Evolutionary conservation across 2,888 invertebrate species (phyloP).

Genomic region (Alentia gelatinosa): DNA sequence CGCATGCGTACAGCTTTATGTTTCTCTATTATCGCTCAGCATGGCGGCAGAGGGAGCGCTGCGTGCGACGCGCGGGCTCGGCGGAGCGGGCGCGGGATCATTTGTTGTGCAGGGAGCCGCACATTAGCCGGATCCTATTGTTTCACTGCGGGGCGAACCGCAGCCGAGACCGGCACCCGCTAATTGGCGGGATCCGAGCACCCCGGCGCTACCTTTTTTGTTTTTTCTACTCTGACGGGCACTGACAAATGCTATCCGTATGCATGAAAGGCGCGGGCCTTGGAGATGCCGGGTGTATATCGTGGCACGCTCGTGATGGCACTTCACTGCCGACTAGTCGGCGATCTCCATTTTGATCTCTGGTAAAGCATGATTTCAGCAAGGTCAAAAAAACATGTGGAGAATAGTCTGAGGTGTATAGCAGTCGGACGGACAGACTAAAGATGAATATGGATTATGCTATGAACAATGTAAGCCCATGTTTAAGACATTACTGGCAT

Average conservation of each 20-base stretch:
- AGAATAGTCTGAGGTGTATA: too few relatives aligned
- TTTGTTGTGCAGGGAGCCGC: conserved; percentile 9
- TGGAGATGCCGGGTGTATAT: too few relatives aligned
- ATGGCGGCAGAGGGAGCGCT: background rate
- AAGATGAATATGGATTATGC: too few relatives aligned
- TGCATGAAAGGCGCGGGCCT: background rate
- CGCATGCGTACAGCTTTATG: conserved; percentile 28
- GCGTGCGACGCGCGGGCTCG: background rate
- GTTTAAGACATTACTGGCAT: too few relatives aligned
- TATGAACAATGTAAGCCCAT: too few relatives aligned
- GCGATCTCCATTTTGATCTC: too few relatives aligned
- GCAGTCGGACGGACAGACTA: too few relatives aligned
- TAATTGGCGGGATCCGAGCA: conserved; percentile 14
- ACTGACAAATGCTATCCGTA: background rate
- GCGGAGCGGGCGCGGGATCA: background rate
- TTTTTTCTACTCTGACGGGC: background rate
- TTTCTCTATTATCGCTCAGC: background rate
- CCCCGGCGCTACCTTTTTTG: background rate
- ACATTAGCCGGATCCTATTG: conserved; percentile 47
- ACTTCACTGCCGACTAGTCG: too few relatives aligned
- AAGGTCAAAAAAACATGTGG: too few relatives aligned
- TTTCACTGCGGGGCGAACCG: conserved; percentile 33
- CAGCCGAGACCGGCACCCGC: background rate
- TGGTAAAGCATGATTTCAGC: too few relatives aligned
- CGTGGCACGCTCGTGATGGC: too few relatives aligned